phyloP scores from a whole-genome alignment of 37 sponge, comb jelly and placozoan genomes.

The Amphimedon queenslandica region DNA sequence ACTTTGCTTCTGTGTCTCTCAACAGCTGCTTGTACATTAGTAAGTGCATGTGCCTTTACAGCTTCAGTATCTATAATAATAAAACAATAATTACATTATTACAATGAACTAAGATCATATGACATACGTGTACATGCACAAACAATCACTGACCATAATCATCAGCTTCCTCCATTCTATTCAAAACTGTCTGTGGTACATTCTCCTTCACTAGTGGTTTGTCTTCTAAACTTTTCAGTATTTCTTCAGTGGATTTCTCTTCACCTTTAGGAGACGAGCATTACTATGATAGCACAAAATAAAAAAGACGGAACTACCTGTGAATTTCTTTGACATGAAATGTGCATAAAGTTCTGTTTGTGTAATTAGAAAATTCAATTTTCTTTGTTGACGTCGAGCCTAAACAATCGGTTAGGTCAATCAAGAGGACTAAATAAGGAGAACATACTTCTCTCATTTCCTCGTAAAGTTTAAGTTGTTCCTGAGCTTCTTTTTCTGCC shows the following conservation, averaged over 20 bases:
- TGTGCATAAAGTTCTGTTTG: slow-evolving; percentile 97
- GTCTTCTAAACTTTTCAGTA: slow-evolving; percentile 75
- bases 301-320: slow-evolving; percentile 15
- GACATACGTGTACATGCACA: neutral
- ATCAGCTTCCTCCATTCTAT: slow-evolving; percentile 60
- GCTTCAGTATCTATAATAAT: slow-evolving; percentile 43
- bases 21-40: slow-evolving; percentile 72
- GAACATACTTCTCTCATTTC: slow-evolving; percentile 84
- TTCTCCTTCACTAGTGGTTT: slow-evolving; percentile 66
- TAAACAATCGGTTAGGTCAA: too few relatives aligned
- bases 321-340: slow-evolving; percentile 90
- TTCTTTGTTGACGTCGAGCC: slow-evolving; percentile 88
- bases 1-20: slow-evolving; percentile 42
- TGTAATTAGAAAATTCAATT: slow-evolving; percentile 95
- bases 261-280: slow-evolving; percentile 21
- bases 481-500: slow-evolving; percentile 91
- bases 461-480: slow-evolving; percentile 74
- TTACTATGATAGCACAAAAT: neutral
- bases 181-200: slow-evolving; percentile 52
- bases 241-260: slow-evolving; percentile 40
- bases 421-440: too few relatives aligned
- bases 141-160: slow-evolving; percentile 54
- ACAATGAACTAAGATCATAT: neutral
- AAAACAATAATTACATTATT: neutral
- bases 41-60: slow-evolving; percentile 67